Conservation (phyloP, 2,113 vertebrate genomes). For the Bungarus multicinctus region DNA sequence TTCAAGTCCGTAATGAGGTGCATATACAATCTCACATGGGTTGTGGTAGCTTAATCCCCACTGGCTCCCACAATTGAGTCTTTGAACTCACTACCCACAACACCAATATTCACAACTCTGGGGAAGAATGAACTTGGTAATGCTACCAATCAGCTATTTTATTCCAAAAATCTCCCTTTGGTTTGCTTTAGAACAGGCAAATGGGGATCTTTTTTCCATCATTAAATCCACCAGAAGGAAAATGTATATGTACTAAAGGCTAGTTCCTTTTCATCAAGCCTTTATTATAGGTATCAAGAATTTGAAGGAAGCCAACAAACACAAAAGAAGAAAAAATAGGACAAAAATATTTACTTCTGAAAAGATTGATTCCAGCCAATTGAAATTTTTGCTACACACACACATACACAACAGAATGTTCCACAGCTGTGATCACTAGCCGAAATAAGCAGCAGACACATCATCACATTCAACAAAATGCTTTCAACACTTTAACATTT, state of each 20-base stretch:
- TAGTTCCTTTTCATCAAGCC: background rate
- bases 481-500: no score
- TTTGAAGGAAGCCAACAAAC: background rate
- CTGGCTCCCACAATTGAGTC: background rate
- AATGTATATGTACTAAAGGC: background rate
- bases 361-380: background rate
- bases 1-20: background rate
- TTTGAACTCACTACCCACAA: background rate
- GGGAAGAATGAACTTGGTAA: background rate
- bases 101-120: background rate
- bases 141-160: background rate
- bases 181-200: background rate
- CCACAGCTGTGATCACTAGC: no score
- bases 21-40: background rate
- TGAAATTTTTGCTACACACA: background rate
- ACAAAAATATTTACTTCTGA: background rate
- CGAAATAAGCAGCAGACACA: no score
- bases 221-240: background rate
- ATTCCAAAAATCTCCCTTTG: background rate
- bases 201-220: background rate
- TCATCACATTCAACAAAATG: no score
- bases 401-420: no score
- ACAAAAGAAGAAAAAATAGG: background rate
- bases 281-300: background rate
- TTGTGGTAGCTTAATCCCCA: background rate